Evolutionary conservation across 1,140 invertebrate genomes (phyloP), one percentile per base, ranked within the genome.

Genomic region (Hycleus phaleratus): DNA sequence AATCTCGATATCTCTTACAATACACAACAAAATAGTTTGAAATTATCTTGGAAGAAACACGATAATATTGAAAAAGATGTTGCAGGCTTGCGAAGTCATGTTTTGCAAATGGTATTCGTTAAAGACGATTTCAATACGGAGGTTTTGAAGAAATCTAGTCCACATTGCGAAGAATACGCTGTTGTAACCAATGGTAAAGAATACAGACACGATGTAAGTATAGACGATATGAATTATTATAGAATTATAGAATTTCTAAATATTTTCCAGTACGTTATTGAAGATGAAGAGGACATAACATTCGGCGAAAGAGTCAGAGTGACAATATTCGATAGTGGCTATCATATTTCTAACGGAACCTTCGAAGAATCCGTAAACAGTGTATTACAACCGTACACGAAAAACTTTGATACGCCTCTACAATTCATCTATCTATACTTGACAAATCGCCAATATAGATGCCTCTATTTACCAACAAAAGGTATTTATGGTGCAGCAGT

Each of bases 51-150:
- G 43, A 66, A 71, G 24, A 70, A 67, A 65, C 59, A 69, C 18
- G 61, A 70, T 1, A 52, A 69, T 32, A 59, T 11, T 5, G 44
- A 71, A 39, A 57, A 63, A 47, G 70, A 73, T 6, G 49, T 67
- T 1, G 43, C 53, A 5, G 74, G 71, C 8, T 49, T 72, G 11
- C 55, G 63, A 32, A 62, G 49, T 5, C 60, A 70, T 12, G 63
- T 66, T 3, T 65, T 66, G 6, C 71, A 68, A 44, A 59, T 64
- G 8, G 72, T 74, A 2, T 69, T 63, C 38, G 45, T 76, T 4
- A 63, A 51, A 4, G 67, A 69, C 5, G 70, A 75, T 25, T 62
- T 69, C 12, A 58, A 63, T 1, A 60, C 68, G 26, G 54, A 61
- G 18, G 7, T 63, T 1, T 56, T 78, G 25, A 52, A 72, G 49